Base-by-base conservation (phyloP, 2,113 vertebrate genomes). In the Proterorhinus semilunaris region DNA sequence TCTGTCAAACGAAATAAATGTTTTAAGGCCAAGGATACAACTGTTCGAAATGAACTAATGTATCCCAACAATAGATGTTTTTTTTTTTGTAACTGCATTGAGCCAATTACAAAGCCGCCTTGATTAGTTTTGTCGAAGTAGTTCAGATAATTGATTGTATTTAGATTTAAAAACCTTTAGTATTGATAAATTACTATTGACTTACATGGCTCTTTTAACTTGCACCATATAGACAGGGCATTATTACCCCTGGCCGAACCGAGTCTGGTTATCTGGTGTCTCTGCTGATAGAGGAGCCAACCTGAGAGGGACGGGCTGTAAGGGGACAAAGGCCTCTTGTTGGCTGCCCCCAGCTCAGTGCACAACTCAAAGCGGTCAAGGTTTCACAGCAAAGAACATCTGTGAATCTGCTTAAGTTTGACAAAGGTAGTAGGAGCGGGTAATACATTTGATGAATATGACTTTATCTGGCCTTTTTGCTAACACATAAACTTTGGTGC, bases 261-360 rank as follows among this genome's bases (percentile, higher is more conserved):
- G 67, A 64, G 47, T n/a, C 65, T 10, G 7, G 13, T 78, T 83
- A 78, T 80, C 72, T 78, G 0, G 8, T 36, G 66, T 44, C 17
- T 8, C 48, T 48, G 5, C 72, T 72, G 74, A 83, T 66, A 68
- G 81, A 27, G 62, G 21, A 1, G 65, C 68, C 62, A 78, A 87
- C 82, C 85, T 78, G 81, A 58, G 71, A 62, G 71, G 63, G 80
- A 49, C 65, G 46, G 65, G 78, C 68, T 83, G 85, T 74, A 76
- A 17, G 0, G 62, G 68, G 43, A 90, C 87, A 89, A 85, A 83
- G 68, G 71, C 63, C 78, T 68, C 79, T 85, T 88, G 88, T 90
- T 70, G 61, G 45, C 21, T 43, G 55, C 47, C 46, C 16, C 52
- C 69, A 78, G 73, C 61, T 57, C 55, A 64, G 45, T 63, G 5